A percentile compares a stretch with the other conserved stretches of the same genome.
Conservation (phyloP, 2,888 invertebrate genomes). For the Acanthoscelides obtectus region DNA sequence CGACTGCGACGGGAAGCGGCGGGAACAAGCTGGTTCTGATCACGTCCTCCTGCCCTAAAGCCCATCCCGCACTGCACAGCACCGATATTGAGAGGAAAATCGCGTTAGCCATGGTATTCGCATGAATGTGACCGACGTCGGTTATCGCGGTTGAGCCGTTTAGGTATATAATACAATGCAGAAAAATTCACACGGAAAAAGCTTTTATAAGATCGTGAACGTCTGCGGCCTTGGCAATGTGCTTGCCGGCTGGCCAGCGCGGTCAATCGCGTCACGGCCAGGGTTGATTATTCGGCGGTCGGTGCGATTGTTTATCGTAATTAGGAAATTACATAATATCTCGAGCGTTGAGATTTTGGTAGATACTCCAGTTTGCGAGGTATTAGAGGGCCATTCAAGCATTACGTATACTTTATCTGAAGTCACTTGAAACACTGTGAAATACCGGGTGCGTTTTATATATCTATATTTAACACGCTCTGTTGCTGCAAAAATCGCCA, state of each 20-base stretch:
- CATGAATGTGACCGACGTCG: background rate
- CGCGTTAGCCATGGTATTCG: background rate
- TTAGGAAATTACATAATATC: background rate
- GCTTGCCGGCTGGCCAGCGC: too few relatives aligned
- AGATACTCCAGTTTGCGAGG: too few relatives aligned
- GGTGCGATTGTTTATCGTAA: background rate
- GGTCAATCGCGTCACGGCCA: background rate
- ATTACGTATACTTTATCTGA: too few relatives aligned
- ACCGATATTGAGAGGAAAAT: slow-evolving; percentile 4
- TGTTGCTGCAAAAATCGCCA: too few relatives aligned
- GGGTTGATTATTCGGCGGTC: background rate
- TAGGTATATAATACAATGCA: slow-evolving; percentile 16
- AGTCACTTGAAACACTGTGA: too few relatives aligned
- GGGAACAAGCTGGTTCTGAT: slow-evolving; percentile 24
- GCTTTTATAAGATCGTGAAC: slow-evolving; percentile 30
- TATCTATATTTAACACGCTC: too few relatives aligned
- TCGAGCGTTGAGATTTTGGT: background rate
- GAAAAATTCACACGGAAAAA: slow-evolving; percentile 20
- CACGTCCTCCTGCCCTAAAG: slow-evolving; percentile 12
- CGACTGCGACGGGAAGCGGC: slow-evolving; percentile 26
- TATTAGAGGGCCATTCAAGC: too few relatives aligned
- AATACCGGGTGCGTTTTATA: too few relatives aligned
- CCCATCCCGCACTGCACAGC: slow-evolving; percentile 4
- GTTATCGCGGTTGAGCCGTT: background rate
- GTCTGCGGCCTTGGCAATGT: slow-evolving; percentile 7